Evolutionary conservation across 2,797 vertebrate genomes (phyloP), one percentile per base, ranked within the genome.

Genomic region (Anas bernieri): DNA sequence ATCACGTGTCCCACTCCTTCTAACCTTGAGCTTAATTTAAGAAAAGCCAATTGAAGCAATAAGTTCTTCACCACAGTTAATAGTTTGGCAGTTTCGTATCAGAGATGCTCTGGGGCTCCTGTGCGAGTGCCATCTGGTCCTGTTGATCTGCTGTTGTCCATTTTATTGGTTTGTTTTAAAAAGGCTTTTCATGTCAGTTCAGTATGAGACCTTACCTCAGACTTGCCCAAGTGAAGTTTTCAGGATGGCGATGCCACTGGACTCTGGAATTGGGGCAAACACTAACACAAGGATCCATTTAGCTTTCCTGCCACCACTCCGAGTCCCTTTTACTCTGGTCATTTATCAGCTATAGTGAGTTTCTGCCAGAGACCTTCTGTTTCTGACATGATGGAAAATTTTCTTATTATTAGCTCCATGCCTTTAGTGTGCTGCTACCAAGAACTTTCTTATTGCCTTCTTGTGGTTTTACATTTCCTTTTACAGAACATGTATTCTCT

Each of bases 71-170:
- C 77, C 80, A 90, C 85, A 90, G 88, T 90, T 94, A 95, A 94
- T 94, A 94, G 90, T 93, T 95, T 92, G 93, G 93, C 80, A 91
- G 66, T 88, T 95, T 94, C 80, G 23, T 79, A 73, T 83, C 83
- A 82, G 88, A 90, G 90, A 67, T 84, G 33, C 85, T 90, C 88
- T 81, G 90, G 83, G 95, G 50, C 94, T 94, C 91, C 95, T 92
- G 85, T 0, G 0, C 50, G 46, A 82, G 90, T 63, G 67, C 96
- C 95, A 96, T 96, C 96, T 96, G 96, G 66, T 92, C 93, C 69
- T 70, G 85, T 92, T 93, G 91, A 39, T 95, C 88, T 93, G 94
- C 61, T 94, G 37, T 73, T 90, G 75, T 35, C 78, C 12, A 0
- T 79, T 94, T 88, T 12, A 73, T 25, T 59, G 59, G 23, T 69